A percentile compares a stretch with the other conserved stretches of the same genome.
Conservation (phyloP, 2,113 vertebrate species). For the Blennius ocellaris region DNA sequence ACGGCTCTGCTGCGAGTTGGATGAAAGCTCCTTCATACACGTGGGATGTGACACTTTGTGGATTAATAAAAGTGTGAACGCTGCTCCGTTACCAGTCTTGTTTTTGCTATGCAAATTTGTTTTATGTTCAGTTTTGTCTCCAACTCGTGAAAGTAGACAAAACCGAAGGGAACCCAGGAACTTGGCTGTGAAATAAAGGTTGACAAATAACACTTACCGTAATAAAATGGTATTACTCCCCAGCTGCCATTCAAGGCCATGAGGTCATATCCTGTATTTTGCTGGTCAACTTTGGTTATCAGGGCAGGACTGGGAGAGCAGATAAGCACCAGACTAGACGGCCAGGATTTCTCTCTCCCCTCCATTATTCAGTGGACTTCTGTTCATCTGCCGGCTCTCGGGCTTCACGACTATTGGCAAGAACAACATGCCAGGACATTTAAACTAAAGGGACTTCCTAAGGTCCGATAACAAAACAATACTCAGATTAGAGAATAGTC, state of each 20-base stretch:
- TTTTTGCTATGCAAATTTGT: neutral
- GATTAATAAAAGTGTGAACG: slow-evolving; percentile 28
- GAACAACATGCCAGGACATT: slow-evolving; percentile 46
- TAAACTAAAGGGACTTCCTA: slow-evolving; percentile 73
- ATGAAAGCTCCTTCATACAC: slow-evolving; percentile 5
- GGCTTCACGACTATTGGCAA: slow-evolving; percentile 20
- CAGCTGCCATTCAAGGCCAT: slow-evolving; percentile 65
- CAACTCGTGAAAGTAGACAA: neutral
- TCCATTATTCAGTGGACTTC: slow-evolving; percentile 58
- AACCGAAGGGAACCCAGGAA: slow-evolving; percentile 26
- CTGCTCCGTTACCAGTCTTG: neutral
- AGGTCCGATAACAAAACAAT: slow-evolving; percentile 84
- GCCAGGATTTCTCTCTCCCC: slow-evolving; percentile 51
- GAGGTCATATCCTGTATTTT: slow-evolving; percentile 82
- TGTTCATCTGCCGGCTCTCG: slow-evolving; percentile 39
- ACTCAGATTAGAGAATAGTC: slow-evolving; percentile 77
- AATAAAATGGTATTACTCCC: slow-evolving; percentile 70
- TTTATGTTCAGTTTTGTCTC: slow-evolving; percentile 5
- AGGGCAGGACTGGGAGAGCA: slow-evolving; percentile 70
- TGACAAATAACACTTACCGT: slow-evolving; percentile 50
- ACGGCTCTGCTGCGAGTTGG: slow-evolving; percentile 4
- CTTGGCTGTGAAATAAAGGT: slow-evolving; percentile 34
- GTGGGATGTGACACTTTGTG: neutral
- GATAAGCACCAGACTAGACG: slow-evolving; percentile 77
- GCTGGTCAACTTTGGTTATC: slow-evolving; percentile 74